Conservation (phyloP, 2,797 vertebrate species). For the Rhadinocentrus ornatus region DNA sequence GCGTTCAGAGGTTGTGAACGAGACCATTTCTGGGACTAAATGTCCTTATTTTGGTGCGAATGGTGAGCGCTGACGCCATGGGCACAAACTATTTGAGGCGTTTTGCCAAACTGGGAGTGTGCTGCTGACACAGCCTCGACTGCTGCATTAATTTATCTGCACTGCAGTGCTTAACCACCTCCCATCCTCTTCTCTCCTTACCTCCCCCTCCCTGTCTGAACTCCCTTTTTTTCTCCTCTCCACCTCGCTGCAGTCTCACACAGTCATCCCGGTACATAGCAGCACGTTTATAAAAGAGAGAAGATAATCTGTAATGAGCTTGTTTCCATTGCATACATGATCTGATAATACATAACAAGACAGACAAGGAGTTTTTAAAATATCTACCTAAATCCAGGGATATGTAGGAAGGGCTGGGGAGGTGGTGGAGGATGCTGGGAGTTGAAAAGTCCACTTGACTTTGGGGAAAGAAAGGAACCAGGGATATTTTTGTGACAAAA, state of each 20-base stretch:
- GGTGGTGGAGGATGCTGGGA: slow-evolving; percentile 18
- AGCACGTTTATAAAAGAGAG: slow-evolving; percentile 18
- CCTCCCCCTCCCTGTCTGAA: slow-evolving; percentile 31
- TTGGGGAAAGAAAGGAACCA: slow-evolving; percentile 17
- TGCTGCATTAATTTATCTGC: slow-evolving; percentile 89
- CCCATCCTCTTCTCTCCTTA: slow-evolving; percentile 45
- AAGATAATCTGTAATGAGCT: slow-evolving; percentile 46
- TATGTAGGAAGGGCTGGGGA: slow-evolving; percentile 8
- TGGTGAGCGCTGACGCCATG: slow-evolving; percentile 20
- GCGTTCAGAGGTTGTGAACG: not conserved
- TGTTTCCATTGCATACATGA: slow-evolving; percentile 35
- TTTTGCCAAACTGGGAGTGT: slow-evolving; percentile 78
- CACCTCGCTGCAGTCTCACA: slow-evolving; percentile 53
- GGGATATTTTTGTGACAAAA: slow-evolving; percentile 30
- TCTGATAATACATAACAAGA: slow-evolving; percentile 30
- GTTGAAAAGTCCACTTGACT: slow-evolving; percentile 32
- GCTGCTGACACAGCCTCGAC: slow-evolving; percentile 85
- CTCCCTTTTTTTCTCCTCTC: slow-evolving; percentile 32
- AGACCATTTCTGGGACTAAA: slow-evolving; percentile 4
- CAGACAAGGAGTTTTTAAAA: slow-evolving; percentile 13
- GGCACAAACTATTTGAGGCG: slow-evolving; percentile 64
- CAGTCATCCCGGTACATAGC: slow-evolving; percentile 47
- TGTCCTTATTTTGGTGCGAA: slow-evolving; percentile 17
- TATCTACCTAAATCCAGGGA: slow-evolving; percentile 6
- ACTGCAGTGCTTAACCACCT: slow-evolving; percentile 84